Evolutionary conservation across 2,888 invertebrate genomes (phyloP).

Genomic region (Plebejus melissa): DNA sequence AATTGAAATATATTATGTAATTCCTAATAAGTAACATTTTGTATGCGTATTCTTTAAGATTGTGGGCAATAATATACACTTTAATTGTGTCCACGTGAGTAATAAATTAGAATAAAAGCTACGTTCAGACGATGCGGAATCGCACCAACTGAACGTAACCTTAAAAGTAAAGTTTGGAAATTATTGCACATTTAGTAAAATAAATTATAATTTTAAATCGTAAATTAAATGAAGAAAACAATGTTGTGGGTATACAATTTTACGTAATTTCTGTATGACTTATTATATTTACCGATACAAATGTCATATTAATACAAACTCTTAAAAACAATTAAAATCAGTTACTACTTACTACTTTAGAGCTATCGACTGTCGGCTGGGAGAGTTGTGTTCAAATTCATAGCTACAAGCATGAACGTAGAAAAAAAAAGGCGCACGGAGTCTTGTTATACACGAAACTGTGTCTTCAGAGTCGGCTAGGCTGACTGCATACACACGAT

Average conservation of each 20-base stretch:
- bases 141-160: background rate
- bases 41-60: constrained; percentile 22
- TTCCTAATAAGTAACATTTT: constrained; percentile 27
- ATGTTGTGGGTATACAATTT: background rate
- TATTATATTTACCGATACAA: background rate
- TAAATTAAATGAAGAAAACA: background rate
- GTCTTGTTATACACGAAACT: too few species aligned
- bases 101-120: constrained; percentile 4
- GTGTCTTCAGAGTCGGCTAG: too few species aligned
- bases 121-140: background rate
- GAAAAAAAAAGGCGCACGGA: too few species aligned
- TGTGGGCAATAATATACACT: constrained; percentile 23
- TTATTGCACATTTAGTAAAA: constrained; percentile 3
- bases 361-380: background rate
- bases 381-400: background rate
- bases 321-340: background rate
- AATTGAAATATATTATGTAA: constrained; percentile 19
- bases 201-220: background rate
- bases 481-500: too few species aligned
- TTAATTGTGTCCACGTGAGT: background rate
- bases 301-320: background rate
- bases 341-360: background rate
- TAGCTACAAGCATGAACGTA: background rate
- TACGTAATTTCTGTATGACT: background rate
- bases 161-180: background rate